Evolutionary conservation across 2,888 invertebrate genomes (phyloP), one percentile per base, ranked within the genome.

Genomic region (Acleris sparsana): DNA sequence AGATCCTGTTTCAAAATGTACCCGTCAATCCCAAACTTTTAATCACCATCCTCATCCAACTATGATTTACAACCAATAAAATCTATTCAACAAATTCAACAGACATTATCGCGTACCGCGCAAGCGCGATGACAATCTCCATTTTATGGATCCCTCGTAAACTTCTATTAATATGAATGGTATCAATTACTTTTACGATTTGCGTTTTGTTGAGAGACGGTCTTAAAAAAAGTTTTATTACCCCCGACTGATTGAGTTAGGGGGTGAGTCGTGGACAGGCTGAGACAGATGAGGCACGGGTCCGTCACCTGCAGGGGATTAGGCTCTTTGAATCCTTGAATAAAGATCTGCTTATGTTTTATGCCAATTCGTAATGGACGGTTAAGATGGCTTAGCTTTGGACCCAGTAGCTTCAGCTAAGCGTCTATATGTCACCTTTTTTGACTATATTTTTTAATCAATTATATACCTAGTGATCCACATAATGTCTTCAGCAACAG

Each of bases 161-260:
- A 92, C 83, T 92, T 92, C 93, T 92, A 92, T 92, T 93, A 92
- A 93, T 93, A 92, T 92, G 92, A 93, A 93, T 93, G 88, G 91
- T 84, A 85, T 88, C 92, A 93, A 93, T 93, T 93, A 93, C 87
- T 88, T 93, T 93, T 93, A 93, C 85, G 90, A 88, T 88, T 87
- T 84, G 89, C 90, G 85, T 92, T 92, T 92, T 92, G 91, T 91
- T 79, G 83, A 83, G 85, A 88, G 87, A 82, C 74, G 85, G 79
- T 85, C 86, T 88, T 25, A 25, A 84, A 90, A 92, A 91, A 92
- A 88, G 73, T 93, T 93, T 92, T 76, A 80, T 73, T 76, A 80
- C 88, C 89, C 87, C 85, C 84, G 83, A 83, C 81, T 85, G 80
- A 82, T 80, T 84, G 83, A 80, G 76, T 88, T 89, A 86, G 79